phyloP scores from a whole-genome alignment of 30 jellyfish, hydroid and myxozoan species.

The Pseudorhiza aurosa region DNA sequence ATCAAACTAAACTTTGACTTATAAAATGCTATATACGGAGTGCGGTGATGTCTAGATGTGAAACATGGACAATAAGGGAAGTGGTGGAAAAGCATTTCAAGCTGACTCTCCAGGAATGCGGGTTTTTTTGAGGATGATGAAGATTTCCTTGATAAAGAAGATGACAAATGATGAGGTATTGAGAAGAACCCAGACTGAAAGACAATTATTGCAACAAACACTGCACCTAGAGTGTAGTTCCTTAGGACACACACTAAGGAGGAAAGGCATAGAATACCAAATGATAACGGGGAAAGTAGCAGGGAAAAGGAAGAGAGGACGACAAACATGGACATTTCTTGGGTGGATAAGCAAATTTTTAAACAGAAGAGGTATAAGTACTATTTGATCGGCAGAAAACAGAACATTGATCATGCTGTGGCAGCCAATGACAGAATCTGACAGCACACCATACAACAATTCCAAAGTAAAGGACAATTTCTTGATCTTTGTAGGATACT shows the following conservation, averaged over 20 bases:
- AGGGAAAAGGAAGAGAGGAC: slow-evolving; percentile 29
- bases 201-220: slow-evolving; percentile 38
- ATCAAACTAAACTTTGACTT: slow-evolving; percentile 18
- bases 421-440: too few species aligned
- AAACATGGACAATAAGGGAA: slow-evolving; percentile 19
- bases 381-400: neutral
- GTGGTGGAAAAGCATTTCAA: slow-evolving; percentile 26
- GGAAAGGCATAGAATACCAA: slow-evolving; percentile 31
- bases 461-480: neutral
- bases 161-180: slow-evolving; percentile 17
- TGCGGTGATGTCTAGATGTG: slow-evolving; percentile 24
- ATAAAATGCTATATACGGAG: slow-evolving; percentile 19
- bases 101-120: slow-evolving; percentile 23
- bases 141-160: slow-evolving; percentile 33
- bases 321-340: too few species aligned
- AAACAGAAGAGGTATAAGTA: too few species aligned
- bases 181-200: slow-evolving; percentile 52
- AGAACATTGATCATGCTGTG: neutral
- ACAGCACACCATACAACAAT: neutral
- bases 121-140: slow-evolving; percentile 36
- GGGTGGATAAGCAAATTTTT: neutral
- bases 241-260: slow-evolving; percentile 37
- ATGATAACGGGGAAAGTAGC: slow-evolving; percentile 31
- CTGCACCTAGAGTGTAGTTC: slow-evolving; percentile 22
- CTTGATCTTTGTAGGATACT: slow-evolving; percentile 68